A percentile compares a stretch with the other conserved stretches of the same genome.
These are phyloP conservation scores for Folsomia manolachei DNA, from an alignment of 2,888 invertebrate genomes.

Conservation along the genomic window DNA sequence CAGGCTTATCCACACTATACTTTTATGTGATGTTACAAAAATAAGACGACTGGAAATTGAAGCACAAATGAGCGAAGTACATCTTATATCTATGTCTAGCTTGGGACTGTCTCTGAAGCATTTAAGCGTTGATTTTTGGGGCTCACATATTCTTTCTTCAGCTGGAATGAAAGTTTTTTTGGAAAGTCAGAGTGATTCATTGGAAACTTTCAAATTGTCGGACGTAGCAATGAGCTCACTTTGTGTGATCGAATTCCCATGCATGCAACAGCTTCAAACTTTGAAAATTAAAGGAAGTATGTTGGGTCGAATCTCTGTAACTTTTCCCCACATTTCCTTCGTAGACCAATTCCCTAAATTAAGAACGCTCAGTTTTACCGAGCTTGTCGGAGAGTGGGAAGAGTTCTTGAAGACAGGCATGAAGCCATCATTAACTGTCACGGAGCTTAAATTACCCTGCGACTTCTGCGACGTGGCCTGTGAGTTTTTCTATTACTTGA, in stretches of 20 bases:
- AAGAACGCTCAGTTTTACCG: slow-evolving; percentile 30
- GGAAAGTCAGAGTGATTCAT: slow-evolving; percentile 28
- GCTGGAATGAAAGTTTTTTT: slow-evolving; percentile 30
- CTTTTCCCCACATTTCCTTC: slow-evolving; percentile 39
- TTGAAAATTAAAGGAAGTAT: slow-evolving; percentile 32
- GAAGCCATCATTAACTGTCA: slow-evolving; percentile 33
- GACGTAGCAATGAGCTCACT: slow-evolving; percentile 41
- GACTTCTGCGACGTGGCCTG: slow-evolving; percentile 33
- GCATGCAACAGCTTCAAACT: slow-evolving; percentile 30
- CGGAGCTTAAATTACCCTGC: slow-evolving; percentile 39
- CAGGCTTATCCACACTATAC: slow-evolving; percentile 22
- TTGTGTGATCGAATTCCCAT: slow-evolving; percentile 36
- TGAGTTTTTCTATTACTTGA: no score
- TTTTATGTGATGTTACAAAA: slow-evolving; percentile 8
- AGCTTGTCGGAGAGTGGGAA: slow-evolving; percentile 39
- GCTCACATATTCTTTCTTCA: slow-evolving; percentile 23
- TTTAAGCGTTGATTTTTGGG: slow-evolving; percentile 40
- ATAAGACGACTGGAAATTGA: slow-evolving; percentile 27
- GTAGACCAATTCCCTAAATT: slow-evolving; percentile 37
- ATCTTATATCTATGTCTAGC: slow-evolving; percentile 29
- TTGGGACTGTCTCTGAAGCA: slow-evolving; percentile 22
- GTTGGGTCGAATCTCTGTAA: slow-evolving; percentile 37
- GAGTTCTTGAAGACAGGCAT: slow-evolving; percentile 38
- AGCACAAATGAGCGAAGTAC: slow-evolving; percentile 38
- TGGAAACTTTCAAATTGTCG: slow-evolving; percentile 33